Conservation (phyloP, 2,113 vertebrate species). For the Phoxinus phoxinus region DNA sequence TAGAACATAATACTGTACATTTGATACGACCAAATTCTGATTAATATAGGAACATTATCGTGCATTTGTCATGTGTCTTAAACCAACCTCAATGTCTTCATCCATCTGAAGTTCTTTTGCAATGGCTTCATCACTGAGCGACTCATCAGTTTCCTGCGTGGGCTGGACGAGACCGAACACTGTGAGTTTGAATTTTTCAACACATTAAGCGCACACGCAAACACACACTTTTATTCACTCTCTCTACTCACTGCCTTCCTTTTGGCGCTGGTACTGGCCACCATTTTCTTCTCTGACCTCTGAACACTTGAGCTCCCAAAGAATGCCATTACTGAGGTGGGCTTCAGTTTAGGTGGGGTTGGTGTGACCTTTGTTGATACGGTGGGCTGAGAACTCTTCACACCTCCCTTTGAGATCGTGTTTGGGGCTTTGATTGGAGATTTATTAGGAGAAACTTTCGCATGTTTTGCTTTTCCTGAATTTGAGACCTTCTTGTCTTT, state of each 20-base stretch:
- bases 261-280: conserved; percentile 87
- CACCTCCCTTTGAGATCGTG: conserved; percentile 58
- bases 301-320: conserved; percentile 84
- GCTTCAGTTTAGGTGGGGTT: conserved; percentile 79
- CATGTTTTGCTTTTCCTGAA: conserved; percentile 39
- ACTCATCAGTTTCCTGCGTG: conserved; percentile 73
- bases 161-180: conserved; percentile 67
- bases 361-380: conserved; percentile 69
- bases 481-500: conserved; percentile 31
- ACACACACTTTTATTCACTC: neutral
- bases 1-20: neutral
- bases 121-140: conserved; percentile 84
- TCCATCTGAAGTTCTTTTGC: conserved; percentile 89
- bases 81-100: conserved; percentile 86
- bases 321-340: conserved; percentile 86
- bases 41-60: neutral
- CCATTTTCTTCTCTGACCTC: conserved; percentile 91
- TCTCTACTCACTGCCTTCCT: conserved; percentile 85
- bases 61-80: neutral
- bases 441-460: conserved; percentile 18
- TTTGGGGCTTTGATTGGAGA: conserved; percentile 58
- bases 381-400: conserved; percentile 69
- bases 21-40: conserved; percentile 2
- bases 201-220: neutral
- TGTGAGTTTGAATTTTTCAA: neutral